These are phyloP conservation scores for Campopleginae sp. DNA, from an alignment of 2,888 invertebrate genomes.

Conservation along the genomic window DNA sequence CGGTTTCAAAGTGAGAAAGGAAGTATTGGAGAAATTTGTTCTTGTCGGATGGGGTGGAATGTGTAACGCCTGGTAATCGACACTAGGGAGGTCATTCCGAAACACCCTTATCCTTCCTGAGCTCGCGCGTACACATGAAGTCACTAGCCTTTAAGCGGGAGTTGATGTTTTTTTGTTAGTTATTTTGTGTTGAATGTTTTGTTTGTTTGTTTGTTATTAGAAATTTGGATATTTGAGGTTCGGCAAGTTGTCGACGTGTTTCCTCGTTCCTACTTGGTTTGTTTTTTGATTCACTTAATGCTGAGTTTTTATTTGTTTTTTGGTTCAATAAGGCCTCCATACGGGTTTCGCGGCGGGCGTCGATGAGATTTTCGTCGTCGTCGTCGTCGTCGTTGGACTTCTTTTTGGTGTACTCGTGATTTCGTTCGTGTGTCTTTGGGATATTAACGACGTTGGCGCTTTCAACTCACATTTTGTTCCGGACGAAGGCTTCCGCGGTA, in stretches of 20 bases:
- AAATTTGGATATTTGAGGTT: slow-evolving; percentile 52
- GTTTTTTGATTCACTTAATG: neutral
- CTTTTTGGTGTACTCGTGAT: slow-evolving; percentile 69
- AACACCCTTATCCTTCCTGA: neutral
- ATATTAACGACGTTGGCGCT: slow-evolving; percentile 78
- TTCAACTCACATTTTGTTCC: slow-evolving; percentile 79
- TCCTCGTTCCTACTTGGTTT: slow-evolving; percentile 40
- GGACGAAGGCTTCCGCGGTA: slow-evolving; percentile 72
- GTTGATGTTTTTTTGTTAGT: slow-evolving; percentile 12
- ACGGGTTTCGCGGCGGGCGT: slow-evolving; percentile 78
- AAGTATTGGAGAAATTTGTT: slow-evolving; percentile 2
- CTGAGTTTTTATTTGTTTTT: neutral
- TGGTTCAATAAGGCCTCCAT: slow-evolving; percentile 82
- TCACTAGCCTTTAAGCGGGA: slow-evolving; percentile 80
- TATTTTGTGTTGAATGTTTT: neutral
- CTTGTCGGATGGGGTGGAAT: neutral
- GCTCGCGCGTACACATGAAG: slow-evolving; percentile 18
- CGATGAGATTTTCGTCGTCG: slow-evolving; percentile 79
- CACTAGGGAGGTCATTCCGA: slow-evolving; percentile 9
- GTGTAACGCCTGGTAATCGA: slow-evolving; percentile 4
- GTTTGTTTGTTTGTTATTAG: neutral
- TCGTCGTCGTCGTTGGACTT: slow-evolving; percentile 75
- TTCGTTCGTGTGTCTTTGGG: slow-evolving; percentile 70
- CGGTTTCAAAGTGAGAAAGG: neutral
- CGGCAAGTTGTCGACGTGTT: neutral